phyloP scores from a whole-genome alignment of 2,113 vertebrate species.

The Cyanoramphus novaezelandiae region DNA sequence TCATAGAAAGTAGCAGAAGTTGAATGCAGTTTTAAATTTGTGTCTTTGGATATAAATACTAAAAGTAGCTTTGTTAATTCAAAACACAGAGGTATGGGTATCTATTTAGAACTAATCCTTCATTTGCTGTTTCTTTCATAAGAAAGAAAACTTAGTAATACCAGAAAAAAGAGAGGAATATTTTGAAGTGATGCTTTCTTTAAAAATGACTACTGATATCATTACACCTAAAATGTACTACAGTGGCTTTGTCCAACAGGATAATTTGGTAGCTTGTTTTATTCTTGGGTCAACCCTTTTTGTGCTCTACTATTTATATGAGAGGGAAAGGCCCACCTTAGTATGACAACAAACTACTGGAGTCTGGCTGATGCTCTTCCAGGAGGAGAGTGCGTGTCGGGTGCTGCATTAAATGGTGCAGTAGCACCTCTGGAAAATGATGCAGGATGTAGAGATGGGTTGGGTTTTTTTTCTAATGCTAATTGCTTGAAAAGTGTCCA shows the following conservation, averaged over 20 bases:
- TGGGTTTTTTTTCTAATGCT: not conserved
- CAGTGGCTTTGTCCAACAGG: not conserved
- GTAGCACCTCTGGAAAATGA: not conserved
- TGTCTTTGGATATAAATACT: not conserved
- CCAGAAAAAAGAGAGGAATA: not conserved
- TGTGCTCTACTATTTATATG: not conserved
- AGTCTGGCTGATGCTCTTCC: not conserved
- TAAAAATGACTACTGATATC: not conserved
- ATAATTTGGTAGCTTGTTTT: not conserved
- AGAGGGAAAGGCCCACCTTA: not conserved
- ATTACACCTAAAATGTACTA: not conserved
- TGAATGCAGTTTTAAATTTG: not conserved
- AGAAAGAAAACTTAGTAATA: not conserved
- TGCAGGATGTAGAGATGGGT: not conserved
- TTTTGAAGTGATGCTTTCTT: not conserved
- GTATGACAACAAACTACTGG: not conserved
- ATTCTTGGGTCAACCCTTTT: not conserved
- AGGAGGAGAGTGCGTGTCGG: rapidly evolving
- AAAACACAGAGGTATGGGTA: not conserved
- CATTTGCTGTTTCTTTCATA: not conserved
- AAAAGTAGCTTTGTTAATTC: not conserved
- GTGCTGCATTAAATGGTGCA: not conserved
- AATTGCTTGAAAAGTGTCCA: not conserved
- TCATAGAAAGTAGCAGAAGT: not conserved
- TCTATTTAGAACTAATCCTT: not conserved